These are phyloP conservation scores for Matsumurasca onukii DNA, from an alignment of 1,140 invertebrate genomes.

Conservation along the genomic window DNA sequence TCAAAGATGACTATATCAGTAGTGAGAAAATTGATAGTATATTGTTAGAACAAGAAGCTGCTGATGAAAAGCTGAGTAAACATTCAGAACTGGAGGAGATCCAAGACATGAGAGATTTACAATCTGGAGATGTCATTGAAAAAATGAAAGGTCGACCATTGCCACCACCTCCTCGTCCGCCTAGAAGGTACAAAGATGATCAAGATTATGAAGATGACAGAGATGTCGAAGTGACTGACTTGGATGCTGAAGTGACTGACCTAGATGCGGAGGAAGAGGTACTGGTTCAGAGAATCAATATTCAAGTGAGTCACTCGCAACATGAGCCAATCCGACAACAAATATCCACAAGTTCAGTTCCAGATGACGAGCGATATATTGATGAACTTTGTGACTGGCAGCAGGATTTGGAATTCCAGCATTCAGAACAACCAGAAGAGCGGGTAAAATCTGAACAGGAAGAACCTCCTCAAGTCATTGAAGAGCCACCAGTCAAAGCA, in stretches of 20 bases:
- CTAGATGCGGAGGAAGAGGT: conserved; percentile 24
- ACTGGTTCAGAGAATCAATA: conserved; percentile 24
- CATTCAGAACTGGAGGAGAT: conserved; percentile 42
- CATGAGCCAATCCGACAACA: not conserved
- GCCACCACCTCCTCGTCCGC: conserved; percentile 77
- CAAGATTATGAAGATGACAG: conserved; percentile 42
- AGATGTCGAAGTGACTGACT: conserved; percentile 31
- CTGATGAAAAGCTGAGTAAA: not conserved
- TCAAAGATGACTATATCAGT: conserved; percentile 2
- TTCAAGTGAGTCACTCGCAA: conserved; percentile 12
- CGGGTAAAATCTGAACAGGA: not conserved
- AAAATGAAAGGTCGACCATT: conserved; percentile 79
- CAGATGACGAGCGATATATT: not conserved
- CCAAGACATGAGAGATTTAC: conserved; percentile 57
- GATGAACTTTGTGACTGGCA: not conserved
- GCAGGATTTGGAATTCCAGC: not conserved
- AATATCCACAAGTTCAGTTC: not conserved
- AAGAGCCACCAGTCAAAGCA: conserved; percentile 32
- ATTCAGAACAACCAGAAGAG: no score
- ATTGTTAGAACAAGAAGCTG: conserved; percentile 5
- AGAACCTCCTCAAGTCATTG: conserved; percentile 33
- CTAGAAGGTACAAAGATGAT: conserved; percentile 53
- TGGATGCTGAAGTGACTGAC: conserved; percentile 26
- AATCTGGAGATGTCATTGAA: conserved; percentile 67
- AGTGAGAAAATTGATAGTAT: conserved; percentile 17